Evolutionary conservation across 92 coral and sea anemone species (phyloP), one percentile per base, ranked within the genome.

Genomic region (Nematostella vectensis): DNA sequence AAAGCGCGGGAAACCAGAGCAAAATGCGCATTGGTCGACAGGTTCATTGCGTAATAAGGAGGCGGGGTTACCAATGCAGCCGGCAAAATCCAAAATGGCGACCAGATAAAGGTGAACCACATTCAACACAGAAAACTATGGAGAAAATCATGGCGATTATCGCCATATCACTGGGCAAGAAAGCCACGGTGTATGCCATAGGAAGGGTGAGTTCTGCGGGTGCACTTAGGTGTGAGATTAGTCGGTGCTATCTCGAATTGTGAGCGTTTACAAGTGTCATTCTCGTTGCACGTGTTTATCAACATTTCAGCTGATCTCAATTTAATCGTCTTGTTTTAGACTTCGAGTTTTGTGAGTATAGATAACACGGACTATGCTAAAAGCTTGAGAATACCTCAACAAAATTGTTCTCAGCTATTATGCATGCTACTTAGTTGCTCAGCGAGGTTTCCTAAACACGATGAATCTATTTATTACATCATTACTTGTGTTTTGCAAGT

Each of bases 111-210:
- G 45, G 48, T 31, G 57, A 48, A 47, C 53, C 24, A 31, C 47
- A 48, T 19, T 49, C 27, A 3, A 58, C 25, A 37, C 28, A 15
- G 15, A 33, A n/a, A 44, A 27, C 49, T 40, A 91, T 91, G 96
- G 98, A 91, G 72, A 91, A 91, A 72, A 83, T 91, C 29, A 69
- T 91, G 67, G 96, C 87, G 57, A 67, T 91, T 3, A 82, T 91
- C 50, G 98, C 98, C 53, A 44, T 91, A 29, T 88, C 98, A 2
- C 62, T 91, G 30, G 98, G 96, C 42, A 91, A 91, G 63, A 91
- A 91, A 68, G 82, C 78, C 24, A 86, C 98, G 53, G 98, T 88
- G 4, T 91, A 91, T 70, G 96, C 96, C 45, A 76, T 91, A 21
- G 96, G 88, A 63, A 79, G 96, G 85, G 98, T 91, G 63, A 68